Conservation (phyloP, 1,140 invertebrate genomes). For the Ctenoplectra terminalis region DNA sequence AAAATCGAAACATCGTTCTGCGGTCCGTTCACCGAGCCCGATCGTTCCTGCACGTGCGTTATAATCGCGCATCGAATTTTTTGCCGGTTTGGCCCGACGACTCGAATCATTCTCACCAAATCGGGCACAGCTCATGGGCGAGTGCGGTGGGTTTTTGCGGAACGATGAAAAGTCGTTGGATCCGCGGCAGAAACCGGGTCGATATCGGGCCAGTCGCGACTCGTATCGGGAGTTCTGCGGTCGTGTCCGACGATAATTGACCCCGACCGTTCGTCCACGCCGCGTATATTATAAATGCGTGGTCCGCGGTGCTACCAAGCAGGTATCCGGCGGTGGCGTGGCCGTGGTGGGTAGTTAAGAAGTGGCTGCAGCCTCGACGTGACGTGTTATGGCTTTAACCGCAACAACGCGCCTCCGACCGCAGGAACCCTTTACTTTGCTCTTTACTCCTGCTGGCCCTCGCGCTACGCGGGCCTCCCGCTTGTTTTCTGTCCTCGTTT, state of each 20-base stretch:
- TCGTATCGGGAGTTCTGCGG: conserved; percentile 60
- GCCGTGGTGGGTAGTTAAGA: conserved; percentile 75
- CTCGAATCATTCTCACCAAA: conserved; percentile 46
- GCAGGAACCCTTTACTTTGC: conserved; percentile 78
- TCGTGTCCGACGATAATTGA: conserved; percentile 70
- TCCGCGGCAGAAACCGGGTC: conserved; percentile 18
- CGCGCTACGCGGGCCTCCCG: conserved; percentile 53
- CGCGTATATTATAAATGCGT: conserved; percentile 69
- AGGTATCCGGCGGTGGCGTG: conserved; percentile 52
- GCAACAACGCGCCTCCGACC: conserved; percentile 79
- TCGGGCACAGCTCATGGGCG: not conserved
- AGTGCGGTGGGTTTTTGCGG: conserved; percentile 29
- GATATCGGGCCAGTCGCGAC: conserved; percentile 25
- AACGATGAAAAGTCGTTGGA: conserved; percentile 10
- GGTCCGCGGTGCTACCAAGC: conserved; percentile 58
- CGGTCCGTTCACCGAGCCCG: not conserved
- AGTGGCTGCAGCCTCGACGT: conserved; percentile 74
- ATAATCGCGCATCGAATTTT: conserved; percentile 29
- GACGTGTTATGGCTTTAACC: conserved; percentile 80
- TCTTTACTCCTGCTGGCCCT: conserved; percentile 64
- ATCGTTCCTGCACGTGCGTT: conserved; percentile 35
- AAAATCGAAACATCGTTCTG: conserved; percentile 39
- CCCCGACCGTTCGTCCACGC: conserved; percentile 44
- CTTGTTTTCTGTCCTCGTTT: not conserved
- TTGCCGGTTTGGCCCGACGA: conserved; percentile 6